phyloP scores from a whole-genome alignment of 1,140 invertebrate genomes.

The Cardiocondyla obscurior region DNA sequence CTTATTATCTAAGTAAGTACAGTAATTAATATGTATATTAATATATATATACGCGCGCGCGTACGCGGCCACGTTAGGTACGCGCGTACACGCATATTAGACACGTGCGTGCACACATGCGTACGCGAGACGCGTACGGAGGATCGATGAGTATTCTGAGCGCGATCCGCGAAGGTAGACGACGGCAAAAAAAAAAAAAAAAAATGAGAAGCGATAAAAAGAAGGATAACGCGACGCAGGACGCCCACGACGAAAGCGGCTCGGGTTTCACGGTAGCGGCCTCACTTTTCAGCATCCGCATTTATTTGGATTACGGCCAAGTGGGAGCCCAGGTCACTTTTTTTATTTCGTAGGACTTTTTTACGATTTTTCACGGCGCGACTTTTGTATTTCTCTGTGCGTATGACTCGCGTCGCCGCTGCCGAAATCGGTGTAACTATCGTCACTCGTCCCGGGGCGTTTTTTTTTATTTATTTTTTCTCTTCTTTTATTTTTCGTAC shows the following conservation, averaged over 20 bases:
- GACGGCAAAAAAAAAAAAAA: too few species aligned
- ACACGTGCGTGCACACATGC: constrained; percentile 56
- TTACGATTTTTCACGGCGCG: constrained; percentile 63
- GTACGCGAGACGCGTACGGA: constrained; percentile 49
- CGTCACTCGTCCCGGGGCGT: constrained; percentile 56
- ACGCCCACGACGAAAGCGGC: constrained; percentile 56
- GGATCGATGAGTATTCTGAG: not conserved
- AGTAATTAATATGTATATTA: constrained; percentile 61
- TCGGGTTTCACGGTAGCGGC: constrained; percentile 54
- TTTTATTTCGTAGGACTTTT: constrained; percentile 68
- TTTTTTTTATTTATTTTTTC: too few species aligned
- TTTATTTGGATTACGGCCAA: constrained; percentile 67
- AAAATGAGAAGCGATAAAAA: too few species aligned
- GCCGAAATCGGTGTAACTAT: constrained; percentile 49
- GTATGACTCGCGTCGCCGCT: constrained; percentile 46
- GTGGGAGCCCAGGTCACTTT: constrained; percentile 40
- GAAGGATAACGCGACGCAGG: not conserved
- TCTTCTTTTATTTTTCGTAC: too few species aligned
- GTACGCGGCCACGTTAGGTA: constrained; percentile 18
- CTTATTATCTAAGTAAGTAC: constrained; percentile 64
- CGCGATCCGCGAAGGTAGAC: not conserved
- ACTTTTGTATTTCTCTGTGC: constrained; percentile 61
- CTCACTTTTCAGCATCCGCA: constrained; percentile 40
- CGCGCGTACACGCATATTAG: constrained; percentile 48
- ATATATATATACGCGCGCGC: constrained; percentile 31